These are phyloP conservation scores for Dicerorhinus sumatrensis DNA, from an alignment of 2,113 vertebrate species.

Conservation along the genomic window DNA sequence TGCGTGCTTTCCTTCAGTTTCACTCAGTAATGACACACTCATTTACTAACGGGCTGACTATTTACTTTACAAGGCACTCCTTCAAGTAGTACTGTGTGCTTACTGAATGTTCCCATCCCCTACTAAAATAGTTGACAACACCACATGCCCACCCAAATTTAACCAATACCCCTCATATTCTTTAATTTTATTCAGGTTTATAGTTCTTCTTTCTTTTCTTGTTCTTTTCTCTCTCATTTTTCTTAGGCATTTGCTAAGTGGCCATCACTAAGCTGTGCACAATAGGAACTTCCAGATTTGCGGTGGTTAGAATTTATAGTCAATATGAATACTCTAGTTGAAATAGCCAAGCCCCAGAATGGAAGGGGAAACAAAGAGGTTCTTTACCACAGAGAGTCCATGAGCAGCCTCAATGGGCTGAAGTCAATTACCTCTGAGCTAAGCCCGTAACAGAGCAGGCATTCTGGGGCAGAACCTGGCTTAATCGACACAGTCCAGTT, in stretches of 20 bases:
- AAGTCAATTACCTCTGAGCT: constrained; percentile 26
- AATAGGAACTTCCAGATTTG: neutral
- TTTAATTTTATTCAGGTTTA: neutral
- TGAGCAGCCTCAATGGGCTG: neutral
- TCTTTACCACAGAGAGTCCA: constrained; percentile 30
- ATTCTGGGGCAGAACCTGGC: constrained; percentile 8
- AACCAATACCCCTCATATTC: neutral
- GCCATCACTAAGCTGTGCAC: neutral
- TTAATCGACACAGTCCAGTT: constrained; percentile 39
- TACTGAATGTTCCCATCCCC: neutral
- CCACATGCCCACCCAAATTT: neutral
- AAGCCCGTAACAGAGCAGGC: neutral
- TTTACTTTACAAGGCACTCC: neutral
- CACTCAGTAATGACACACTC: neutral
- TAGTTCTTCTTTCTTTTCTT: neutral
- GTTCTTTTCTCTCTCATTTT: neutral
- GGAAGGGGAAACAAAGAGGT: constrained; percentile 40
- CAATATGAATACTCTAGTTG: neutral
- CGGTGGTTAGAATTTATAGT: neutral
- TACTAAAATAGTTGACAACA: neutral
- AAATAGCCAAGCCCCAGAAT: constrained; percentile 39
- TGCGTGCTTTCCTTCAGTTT: neutral
- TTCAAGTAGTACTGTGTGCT: neutral
- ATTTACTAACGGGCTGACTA: neutral
- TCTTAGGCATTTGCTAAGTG: neutral